Base-by-base conservation (phyloP, 2,888 invertebrate genomes). In the Coremacera marginata region DNA sequence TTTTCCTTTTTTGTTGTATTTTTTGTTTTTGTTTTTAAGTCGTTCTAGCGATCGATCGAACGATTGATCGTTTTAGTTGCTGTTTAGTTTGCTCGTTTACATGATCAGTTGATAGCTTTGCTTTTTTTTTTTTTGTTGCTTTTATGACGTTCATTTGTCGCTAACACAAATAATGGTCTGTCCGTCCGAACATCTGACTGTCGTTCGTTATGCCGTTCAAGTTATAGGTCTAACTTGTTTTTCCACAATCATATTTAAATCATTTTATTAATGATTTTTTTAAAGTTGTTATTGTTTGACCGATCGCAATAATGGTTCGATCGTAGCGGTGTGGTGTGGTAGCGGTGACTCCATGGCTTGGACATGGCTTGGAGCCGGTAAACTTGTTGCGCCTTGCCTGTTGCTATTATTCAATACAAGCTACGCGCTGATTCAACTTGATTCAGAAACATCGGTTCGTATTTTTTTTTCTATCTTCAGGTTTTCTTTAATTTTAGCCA, bases 11-110 rank as follows among this genome's bases (percentile, higher is more conserved):
- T 19, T 55, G 19, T 55, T 55, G 55, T 19, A 22, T 55, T 19
- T 55, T 55, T 19, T 67, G 8, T 19, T 37, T 67, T 44, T 22
- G 22, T 27, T 9, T 27, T 9, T 27, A 16, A 31, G 37, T n/a
- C 16, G 5, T 51, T 31, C 51, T 19, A 25, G 31, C 70, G 70
- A 70, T 52, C 71, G 57, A 52, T 51, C 57, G 51, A 65, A 34
- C 74, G 65, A 74, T 74, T 65, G 73, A 63, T 73, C 62, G 34
- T 62, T 63, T 73, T 51, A 51, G 22, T 67, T 60, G 25, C 37
- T 37, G 34, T 31, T 19, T 25, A 27, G n/a, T 52, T 55, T 70
- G 55, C 16, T 57, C 31, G 52, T 52, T 52, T 74, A 27, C 11
- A 34, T 34, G 65, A 31, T 55, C 19, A 25, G 31, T 51, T 22